A percentile compares a stretch with the other conserved stretches of the same genome.
These are phyloP conservation scores for Albula goreensis DNA, from an alignment of 2,113 vertebrate species.

Conservation along the genomic window DNA sequence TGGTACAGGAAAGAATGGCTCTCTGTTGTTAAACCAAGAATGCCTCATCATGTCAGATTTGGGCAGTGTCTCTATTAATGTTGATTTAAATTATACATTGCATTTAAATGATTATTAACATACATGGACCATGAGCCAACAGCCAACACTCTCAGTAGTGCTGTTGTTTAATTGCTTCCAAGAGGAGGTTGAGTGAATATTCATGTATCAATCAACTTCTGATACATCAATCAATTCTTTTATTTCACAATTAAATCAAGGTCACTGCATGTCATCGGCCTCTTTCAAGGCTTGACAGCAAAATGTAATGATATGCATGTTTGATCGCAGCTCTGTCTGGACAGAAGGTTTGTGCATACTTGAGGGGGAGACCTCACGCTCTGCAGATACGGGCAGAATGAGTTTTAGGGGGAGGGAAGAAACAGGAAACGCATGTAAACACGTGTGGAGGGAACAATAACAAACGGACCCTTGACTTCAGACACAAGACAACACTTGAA, in stretches of 20 bases:
- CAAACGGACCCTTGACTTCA: constrained; percentile 51
- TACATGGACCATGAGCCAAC: not conserved
- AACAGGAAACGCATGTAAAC: constrained; percentile 53
- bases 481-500: constrained; percentile 56
- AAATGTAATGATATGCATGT: not conserved
- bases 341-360: not conserved
- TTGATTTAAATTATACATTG: not conserved
- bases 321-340: not conserved
- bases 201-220: not conserved
- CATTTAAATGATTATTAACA: no score
- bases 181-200: not conserved
- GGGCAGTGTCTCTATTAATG: not conserved
- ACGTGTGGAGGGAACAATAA: constrained; percentile 54
- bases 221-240: not conserved
- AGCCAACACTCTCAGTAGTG: not conserved
- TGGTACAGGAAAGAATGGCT: no score
- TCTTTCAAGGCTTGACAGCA: not conserved
- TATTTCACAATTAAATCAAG: not conserved
- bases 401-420: constrained; percentile 31
- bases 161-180: not conserved
- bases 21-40: no score
- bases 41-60: not conserved
- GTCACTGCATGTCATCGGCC: not conserved
- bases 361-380: not conserved
- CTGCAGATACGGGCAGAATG: constrained; percentile 43